phyloP scores from a whole-genome alignment of 1,140 invertebrate genomes.

The Rhysida immarginata region DNA sequence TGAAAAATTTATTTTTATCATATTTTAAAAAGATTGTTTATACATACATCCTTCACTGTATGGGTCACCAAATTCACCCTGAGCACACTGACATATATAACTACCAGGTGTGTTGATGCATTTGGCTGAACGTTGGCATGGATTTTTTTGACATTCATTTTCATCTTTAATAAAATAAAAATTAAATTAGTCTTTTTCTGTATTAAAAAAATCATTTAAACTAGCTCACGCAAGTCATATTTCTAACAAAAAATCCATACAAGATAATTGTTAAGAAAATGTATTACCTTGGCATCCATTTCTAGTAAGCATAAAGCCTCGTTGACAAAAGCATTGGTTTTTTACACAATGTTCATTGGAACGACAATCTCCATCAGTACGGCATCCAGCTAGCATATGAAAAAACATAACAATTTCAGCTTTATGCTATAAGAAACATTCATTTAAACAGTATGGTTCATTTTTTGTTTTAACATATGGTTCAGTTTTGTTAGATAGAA shows the following conservation, averaged over 20 bases:
- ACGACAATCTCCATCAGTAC: constrained; percentile 60
- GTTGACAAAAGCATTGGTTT: constrained; percentile 48
- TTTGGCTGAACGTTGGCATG: constrained; percentile 59
- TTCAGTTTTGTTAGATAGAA: too few relatives aligned
- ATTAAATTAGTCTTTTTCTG: not conserved
- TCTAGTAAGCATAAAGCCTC: constrained; percentile 26
- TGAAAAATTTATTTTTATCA: not conserved
- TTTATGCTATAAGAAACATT: too few relatives aligned
- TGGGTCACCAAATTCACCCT: constrained; percentile 21
- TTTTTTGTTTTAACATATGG: too few relatives aligned
- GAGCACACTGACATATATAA: constrained; percentile 52
- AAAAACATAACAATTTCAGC: too few relatives aligned
- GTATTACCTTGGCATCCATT: constrained; percentile 42
- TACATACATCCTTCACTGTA: constrained; percentile 18
- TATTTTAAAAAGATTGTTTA: not conserved
- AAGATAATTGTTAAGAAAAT: constrained; percentile 29
- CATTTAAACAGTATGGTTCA: too few relatives aligned
- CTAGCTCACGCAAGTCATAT: too few relatives aligned
- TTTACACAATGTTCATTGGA: constrained; percentile 59
- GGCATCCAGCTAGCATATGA: constrained; percentile 61
- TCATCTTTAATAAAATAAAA: constrained; percentile 25
- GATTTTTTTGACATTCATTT: constrained; percentile 33
- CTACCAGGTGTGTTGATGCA: constrained; percentile 66
- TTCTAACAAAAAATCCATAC: not conserved
- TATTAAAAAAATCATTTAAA: not conserved